Evolutionary conservation across 1,140 invertebrate genomes (phyloP), one percentile per base, ranked within the genome.

Genomic region (Scaptomyza hsui): DNA sequence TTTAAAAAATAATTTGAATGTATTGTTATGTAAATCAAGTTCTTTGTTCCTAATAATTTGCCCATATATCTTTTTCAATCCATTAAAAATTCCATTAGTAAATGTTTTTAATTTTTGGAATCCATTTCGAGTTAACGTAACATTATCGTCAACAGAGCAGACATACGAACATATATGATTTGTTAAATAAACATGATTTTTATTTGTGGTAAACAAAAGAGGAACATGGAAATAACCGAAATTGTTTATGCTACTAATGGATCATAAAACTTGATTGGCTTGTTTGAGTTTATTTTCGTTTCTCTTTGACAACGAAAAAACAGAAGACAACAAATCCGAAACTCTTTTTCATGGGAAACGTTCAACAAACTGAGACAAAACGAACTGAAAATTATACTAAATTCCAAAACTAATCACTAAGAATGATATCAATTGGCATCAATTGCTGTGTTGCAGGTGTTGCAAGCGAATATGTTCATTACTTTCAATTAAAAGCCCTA

Each of bases 401-500:
- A 37, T n/a, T 37, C 7, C 3, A 37, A 37, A 37, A 37, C 32
- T n/a, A 37, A 37, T 37, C 29, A 35, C 32, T 35, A 3, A 35
- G n/a, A 37, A 37, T 37, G 12, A 12, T 4, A 12, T 37, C n/a
- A 48, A 21, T n/a, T 24, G 21, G 6, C 18, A 48, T 44, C 3
- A 4, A 48, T 19, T 48, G 42, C 55, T 32, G 15, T 10, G 18
- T 3, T 52, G 19, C 47, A 29, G 26, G 5, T 29, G 26, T 6
- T 9, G 18, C 44, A 59, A 72, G 51, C 74, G 42, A 68, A 68
- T 75, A 62, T 72, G 82, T 81, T 75, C 67, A 78, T 86, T 88
- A 88, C 51, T 86, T 81, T 81, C 75, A 86, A 86, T 88, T 88
- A 88, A 82, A 75, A 45, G 47, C 55, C 44, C 18, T 39, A 49